Evolutionary conservation across 2,888 invertebrate species (phyloP).

Genomic region (Tubiluchus corallicola): DNA sequence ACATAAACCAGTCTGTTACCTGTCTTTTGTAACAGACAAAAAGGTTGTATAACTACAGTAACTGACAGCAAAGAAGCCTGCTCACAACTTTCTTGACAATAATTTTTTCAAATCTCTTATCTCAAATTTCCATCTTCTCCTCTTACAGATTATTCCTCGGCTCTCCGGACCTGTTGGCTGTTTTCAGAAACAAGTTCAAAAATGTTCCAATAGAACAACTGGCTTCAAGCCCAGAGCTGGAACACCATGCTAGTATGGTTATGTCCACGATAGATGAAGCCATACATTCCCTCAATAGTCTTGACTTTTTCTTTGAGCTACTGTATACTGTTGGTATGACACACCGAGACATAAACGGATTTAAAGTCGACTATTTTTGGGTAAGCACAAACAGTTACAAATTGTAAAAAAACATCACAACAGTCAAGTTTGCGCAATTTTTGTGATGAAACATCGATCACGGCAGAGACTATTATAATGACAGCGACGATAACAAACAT

Average conservation of each 20-base stretch:
- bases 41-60: too few species aligned
- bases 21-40: too few species aligned
- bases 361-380: slow-evolving; percentile 72
- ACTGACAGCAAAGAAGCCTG: too few species aligned
- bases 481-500: too few species aligned
- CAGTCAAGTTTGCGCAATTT: too few species aligned
- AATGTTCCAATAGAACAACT: slow-evolving; percentile 54
- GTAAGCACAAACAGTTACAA: slow-evolving; percentile 33
- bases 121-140: too few species aligned
- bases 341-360: slow-evolving; percentile 63
- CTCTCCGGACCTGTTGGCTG: slow-evolving; percentile 51
- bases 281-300: slow-evolving; percentile 62
- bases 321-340: slow-evolving; percentile 63
- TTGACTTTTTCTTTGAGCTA: slow-evolving; percentile 63
- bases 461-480: too few species aligned
- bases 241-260: slow-evolving; percentile 68
- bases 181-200: slow-evolving; percentile 26
- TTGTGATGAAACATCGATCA: too few species aligned
- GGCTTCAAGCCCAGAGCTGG: slow-evolving; percentile 57
- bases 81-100: too few species aligned
- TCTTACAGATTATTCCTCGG: slow-evolving; percentile 62
- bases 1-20: too few species aligned
- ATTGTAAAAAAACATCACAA: too few species aligned
- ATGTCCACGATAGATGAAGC: slow-evolving; percentile 77
- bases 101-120: too few species aligned